These are phyloP conservation scores for Heterohyrax brucei DNA, from an alignment of 2,797 vertebrate genomes.

Conservation along the genomic window DNA sequence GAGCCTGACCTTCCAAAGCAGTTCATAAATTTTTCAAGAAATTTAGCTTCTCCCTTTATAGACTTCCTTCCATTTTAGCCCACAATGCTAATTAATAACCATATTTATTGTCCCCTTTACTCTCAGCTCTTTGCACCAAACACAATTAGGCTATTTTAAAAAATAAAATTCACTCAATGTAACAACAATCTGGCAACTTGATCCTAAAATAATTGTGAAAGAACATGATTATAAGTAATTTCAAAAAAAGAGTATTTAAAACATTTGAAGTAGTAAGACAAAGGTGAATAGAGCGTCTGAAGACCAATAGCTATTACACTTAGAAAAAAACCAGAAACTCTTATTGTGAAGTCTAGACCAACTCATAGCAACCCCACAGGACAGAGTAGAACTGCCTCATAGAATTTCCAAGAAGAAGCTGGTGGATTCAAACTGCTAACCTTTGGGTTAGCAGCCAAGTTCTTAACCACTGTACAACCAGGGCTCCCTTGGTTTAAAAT, in stretches of 20 bases:
- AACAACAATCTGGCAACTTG: slow-evolving; percentile 60
- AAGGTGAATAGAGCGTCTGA: neutral
- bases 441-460: too few species aligned
- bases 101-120: slow-evolving; percentile 57
- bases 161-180: slow-evolving; percentile 60
- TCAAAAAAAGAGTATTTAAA: slow-evolving; percentile 23
- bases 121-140: slow-evolving; percentile 62
- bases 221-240: slow-evolving; percentile 25
- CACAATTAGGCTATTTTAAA: slow-evolving; percentile 38
- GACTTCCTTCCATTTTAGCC: slow-evolving; percentile 30
- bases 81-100: slow-evolving; percentile 26
- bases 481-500: slow-evolving; percentile 21
- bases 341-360: too few species aligned
- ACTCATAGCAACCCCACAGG: too few species aligned
- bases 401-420: too few species aligned
- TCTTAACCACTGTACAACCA: too few species aligned
- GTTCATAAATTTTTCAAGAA: slow-evolving; percentile 45
- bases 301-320: neutral
- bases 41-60: slow-evolving; percentile 60
- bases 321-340: too few species aligned
- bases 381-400: too few species aligned
- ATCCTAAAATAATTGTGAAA: slow-evolving; percentile 64
- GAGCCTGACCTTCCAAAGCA: neutral
- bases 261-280: slow-evolving; percentile 46
- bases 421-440: too few species aligned